phyloP scores from a whole-genome alignment of 2,113 vertebrate species.

The Etia nguti region DNA sequence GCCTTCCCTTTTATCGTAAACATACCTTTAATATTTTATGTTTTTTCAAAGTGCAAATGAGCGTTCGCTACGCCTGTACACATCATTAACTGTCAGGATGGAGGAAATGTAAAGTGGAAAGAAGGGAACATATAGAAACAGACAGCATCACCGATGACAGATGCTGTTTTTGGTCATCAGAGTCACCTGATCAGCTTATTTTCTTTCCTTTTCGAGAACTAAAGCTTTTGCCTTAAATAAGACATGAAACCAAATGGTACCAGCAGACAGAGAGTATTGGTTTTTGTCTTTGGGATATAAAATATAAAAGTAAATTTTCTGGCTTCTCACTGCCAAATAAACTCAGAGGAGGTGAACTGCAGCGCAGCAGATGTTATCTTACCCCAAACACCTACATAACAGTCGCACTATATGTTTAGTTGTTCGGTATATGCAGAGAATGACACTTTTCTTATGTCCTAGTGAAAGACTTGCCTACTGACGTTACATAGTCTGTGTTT shows the following conservation, averaged over 20 bases:
- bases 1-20: slow-evolving; percentile 79
- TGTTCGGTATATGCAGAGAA: background rate
- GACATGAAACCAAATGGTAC: background rate
- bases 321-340: background rate
- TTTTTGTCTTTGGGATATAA: background rate
- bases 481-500: slow-evolving; percentile 41
- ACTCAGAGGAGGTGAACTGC: background rate
- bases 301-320: background rate
- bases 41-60: slow-evolving; percentile 72
- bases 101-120: slow-evolving; percentile 38
- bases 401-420: background rate
- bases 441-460: background rate
- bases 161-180: background rate
- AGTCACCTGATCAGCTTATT: background rate
- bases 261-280: background rate
- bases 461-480: slow-evolving; percentile 49
- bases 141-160: background rate
- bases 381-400: background rate
- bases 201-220: background rate
- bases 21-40: slow-evolving; percentile 81
- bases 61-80: slow-evolving; percentile 28
- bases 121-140: background rate
- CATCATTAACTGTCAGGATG: slow-evolving; percentile 21
- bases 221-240: background rate
- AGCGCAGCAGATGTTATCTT: slow-evolving; percentile 11